Conservation (phyloP, 2,888 invertebrate species). For the Neuroscelio doddi region DNA sequence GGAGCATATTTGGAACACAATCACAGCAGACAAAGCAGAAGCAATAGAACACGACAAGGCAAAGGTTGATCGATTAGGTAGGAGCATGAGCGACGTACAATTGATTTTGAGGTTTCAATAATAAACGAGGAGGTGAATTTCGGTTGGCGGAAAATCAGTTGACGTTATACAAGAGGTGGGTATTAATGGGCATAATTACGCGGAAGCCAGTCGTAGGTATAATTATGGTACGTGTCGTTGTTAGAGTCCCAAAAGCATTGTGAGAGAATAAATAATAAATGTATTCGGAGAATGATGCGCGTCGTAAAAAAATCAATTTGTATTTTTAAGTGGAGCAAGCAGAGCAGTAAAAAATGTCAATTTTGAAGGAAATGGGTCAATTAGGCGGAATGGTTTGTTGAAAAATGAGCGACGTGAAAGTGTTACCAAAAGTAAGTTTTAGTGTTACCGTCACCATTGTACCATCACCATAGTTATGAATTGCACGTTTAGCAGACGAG, state of each 20-base stretch:
- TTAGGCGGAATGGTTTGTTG: no score
- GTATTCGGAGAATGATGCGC: conserved; percentile 7
- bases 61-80: conserved; percentile 45
- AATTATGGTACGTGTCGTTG: conserved; percentile 37
- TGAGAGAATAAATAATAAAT: conserved; percentile 1
- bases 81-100: neutral
- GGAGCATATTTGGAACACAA: neutral
- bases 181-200: conserved; percentile 39
- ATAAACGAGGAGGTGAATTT: conserved; percentile 57
- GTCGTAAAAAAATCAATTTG: conserved; percentile 2
- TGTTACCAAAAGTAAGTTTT: neutral
- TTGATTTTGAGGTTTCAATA: conserved; percentile 53
- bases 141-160: conserved; percentile 41
- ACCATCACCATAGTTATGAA: conserved; percentile 2
- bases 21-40: neutral
- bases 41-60: conserved; percentile 3
- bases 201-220: conserved; percentile 28
- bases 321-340: neutral
- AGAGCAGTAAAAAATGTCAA: neutral
- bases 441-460: conserved; percentile 6
- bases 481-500: neutral
- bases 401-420: neutral
- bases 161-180: conserved; percentile 24
- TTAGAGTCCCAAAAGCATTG: neutral
- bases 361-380: neutral